Evolutionary conservation across 1,140 invertebrate species (phyloP), one percentile per base, ranked within the genome.

Genomic region (Caerostris extrusa): DNA sequence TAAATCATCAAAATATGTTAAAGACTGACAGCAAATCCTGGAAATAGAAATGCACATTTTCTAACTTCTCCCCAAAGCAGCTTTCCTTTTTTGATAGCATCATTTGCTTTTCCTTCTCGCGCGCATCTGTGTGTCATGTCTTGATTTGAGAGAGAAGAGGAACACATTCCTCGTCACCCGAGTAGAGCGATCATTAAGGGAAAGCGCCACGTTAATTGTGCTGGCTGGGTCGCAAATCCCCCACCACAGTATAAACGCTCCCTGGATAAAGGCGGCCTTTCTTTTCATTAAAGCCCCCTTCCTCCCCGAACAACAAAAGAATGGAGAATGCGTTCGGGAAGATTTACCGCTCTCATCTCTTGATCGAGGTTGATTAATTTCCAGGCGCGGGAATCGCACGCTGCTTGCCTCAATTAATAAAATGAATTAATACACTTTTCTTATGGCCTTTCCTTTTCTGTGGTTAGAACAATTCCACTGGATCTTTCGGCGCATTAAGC

Each of bases 391-490:
- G 77, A 83, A 83, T 93, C 91, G 91, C 83, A 71, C 82, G 91
- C 61, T 71, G 83, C 64, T 86, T 56, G 61, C 14, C 85, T 93
- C 92, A 93, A 89, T 93, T 93, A 93, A 93, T 93, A 93, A 93
- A 93, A 93, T 88, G 92, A 93, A 93, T 93, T 93, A 93, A 93
- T 93, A 93, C 92, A 50, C 86, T 93, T 87, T 93, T 93, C 91
- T 93, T 93, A 87, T 71, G 53, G 83, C 10, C 19, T 7, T 50
- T 58, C 67, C 67, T 34, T 85, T 64, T 19, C 86, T 89, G 92
- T 34, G 86, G 92, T 89, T 93, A 50, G 53, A 93, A 17, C 60
- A 93, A 81, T 90, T 90, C 14, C n/a, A n/a, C 53, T 19, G 58
- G 64, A 67, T 67, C 61, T 86, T 61, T 81, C 82, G 56, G 57